Base-by-base conservation (phyloP, 1,140 invertebrate species). In the Lamellibrachia luymesi region DNA sequence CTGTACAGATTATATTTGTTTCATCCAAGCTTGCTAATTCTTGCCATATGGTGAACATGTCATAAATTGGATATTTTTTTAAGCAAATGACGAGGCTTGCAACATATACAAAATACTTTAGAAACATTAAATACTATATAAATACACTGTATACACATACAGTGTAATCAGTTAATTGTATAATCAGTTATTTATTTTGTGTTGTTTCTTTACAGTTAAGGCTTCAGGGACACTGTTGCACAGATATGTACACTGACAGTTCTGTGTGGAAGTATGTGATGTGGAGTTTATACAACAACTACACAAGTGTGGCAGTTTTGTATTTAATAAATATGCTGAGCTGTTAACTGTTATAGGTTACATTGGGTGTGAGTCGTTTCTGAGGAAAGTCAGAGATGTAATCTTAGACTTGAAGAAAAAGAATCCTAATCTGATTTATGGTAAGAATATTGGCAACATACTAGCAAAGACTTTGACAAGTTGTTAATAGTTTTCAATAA, bases 361-460 rank as follows among this genome's bases (percentile, higher is more conserved):
- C 96, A 98, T 99, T 93, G 98, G 98, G 27, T 98, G 98, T 91
- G 97, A 97, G 38, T 97, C 98, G 50, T 99, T 99, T 95, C 96
- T 99, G 17, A 97, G 97, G 93, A 97, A 97, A 96, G 97, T 99
- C 93, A 97, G 97, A 17, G 96, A 97, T 93, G 97, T 99, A 25
- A 97, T 99, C 6, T 97, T 97, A 95, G 97, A 98, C 93, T 96
- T 99, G n/a, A 98, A 98, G 94, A 93, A 96, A 27, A 97, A 97
- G 92, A 99, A 99, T 97, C 98, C 98, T 2, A 96, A 97, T 93
- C 95, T 99, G 90, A 97, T 98, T 92, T 99, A 98, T 97, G 97
- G 98, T 98, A 97, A 96, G 96, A 27, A 27, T 94, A 49, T 91
- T 91, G 64, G 17, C 64, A 80, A 80, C 0, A 80, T 6, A 0